Evolutionary conservation across 1,140 invertebrate genomes (phyloP).

Genomic region (Chymomyza costata): DNA sequence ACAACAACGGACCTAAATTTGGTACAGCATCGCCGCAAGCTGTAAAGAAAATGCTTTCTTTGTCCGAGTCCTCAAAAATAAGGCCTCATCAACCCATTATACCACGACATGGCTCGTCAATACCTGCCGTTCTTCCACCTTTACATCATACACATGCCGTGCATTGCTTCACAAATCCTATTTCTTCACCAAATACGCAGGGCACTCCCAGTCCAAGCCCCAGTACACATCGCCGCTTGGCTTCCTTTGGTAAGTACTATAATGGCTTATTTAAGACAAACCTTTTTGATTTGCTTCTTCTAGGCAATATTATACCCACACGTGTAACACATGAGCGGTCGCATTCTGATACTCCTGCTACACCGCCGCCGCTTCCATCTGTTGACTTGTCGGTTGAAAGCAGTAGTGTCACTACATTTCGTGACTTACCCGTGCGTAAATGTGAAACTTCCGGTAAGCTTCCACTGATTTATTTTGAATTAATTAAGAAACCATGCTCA

Average conservation of each 20-base stretch:
- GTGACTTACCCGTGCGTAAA: slow-evolving; percentile 91
- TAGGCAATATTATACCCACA: slow-evolving; percentile 61
- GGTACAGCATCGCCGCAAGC: slow-evolving; percentile 97
- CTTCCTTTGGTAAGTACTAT: slow-evolving; percentile 74
- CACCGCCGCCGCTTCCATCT: slow-evolving; percentile 84
- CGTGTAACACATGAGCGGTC: slow-evolving; percentile 87
- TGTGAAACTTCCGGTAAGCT: slow-evolving; percentile 86
- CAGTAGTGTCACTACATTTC: slow-evolving; percentile 94
- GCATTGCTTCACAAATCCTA: slow-evolving; percentile 46
- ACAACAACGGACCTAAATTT: slow-evolving; percentile 82
- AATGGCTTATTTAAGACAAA: background rate
- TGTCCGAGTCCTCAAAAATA: slow-evolving; percentile 91
- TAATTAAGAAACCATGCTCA: slow-evolving; percentile 8
- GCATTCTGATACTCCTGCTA: slow-evolving; percentile 89
- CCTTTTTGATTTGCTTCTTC: background rate
- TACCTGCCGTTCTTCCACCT: slow-evolving; percentile 45
- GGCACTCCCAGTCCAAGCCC: slow-evolving; percentile 75
- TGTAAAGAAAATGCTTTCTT: slow-evolving; percentile 92
- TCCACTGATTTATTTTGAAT: background rate
- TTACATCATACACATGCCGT: slow-evolving; percentile 61
- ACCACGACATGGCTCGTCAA: slow-evolving; percentile 38
- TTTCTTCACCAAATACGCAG: slow-evolving; percentile 32
- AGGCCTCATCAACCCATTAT: slow-evolving; percentile 85
- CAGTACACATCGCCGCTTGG: slow-evolving; percentile 81
- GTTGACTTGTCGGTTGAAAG: slow-evolving; percentile 95